A percentile compares a stretch with the other conserved stretches of the same genome.
phyloP scores from a whole-genome alignment of 2,888 invertebrate species.

The Coenonympha glycerion region DNA sequence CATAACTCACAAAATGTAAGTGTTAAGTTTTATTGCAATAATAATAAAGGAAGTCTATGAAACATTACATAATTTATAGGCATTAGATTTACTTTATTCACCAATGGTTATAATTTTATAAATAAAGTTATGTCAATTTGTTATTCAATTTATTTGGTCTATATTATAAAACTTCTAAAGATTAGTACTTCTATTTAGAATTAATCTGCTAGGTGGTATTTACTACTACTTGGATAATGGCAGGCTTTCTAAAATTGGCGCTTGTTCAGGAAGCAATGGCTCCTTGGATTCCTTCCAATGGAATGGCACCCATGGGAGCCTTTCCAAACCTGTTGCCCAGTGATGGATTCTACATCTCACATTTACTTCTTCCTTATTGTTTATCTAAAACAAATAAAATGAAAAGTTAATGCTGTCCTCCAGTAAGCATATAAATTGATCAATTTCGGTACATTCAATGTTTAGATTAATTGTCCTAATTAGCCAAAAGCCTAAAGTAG shows the following conservation, averaged over 20 bases:
- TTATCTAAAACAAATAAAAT: constrained; percentile 79
- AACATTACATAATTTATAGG: too few species aligned
- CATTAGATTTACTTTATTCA: too few species aligned
- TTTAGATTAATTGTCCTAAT: too few species aligned
- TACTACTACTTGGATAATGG: constrained; percentile 38
- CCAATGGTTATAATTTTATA: background rate
- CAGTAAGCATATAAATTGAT: too few species aligned
- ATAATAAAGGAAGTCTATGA: too few species aligned
- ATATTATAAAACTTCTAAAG: background rate
- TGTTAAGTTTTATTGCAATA: background rate
- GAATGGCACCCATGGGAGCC: constrained; percentile 65
- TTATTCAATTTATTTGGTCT: background rate
- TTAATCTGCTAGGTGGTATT: too few species aligned
- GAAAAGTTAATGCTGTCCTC: too few species aligned
- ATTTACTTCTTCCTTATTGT: constrained; percentile 81
- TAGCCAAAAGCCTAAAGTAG: too few species aligned
- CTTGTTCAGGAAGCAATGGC: constrained; percentile 76
- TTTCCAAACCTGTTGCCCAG: constrained; percentile 81
- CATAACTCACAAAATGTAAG: background rate
- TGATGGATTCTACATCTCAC: constrained; percentile 88
- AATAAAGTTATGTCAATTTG: background rate
- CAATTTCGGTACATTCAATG: too few species aligned
- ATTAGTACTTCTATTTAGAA: background rate
- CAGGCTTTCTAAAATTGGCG: constrained; percentile 52
- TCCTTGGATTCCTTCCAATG: constrained; percentile 76